Evolutionary conservation across 2,113 vertebrate species (phyloP).

Genomic region (Genyomyrus donnyi): DNA sequence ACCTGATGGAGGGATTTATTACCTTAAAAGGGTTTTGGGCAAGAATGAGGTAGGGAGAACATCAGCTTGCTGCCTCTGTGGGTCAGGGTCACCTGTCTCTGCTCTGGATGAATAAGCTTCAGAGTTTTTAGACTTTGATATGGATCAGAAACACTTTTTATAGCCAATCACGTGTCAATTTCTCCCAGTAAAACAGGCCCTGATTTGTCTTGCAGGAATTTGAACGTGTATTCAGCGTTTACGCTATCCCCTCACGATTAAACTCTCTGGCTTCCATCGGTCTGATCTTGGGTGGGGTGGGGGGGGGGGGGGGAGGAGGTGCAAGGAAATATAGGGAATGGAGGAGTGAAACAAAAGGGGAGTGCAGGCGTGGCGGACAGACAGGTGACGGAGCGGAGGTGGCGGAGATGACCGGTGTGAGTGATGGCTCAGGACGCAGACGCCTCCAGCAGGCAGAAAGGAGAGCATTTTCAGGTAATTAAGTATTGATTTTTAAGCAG

Average conservation of each 20-base stretch:
- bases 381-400: not conserved
- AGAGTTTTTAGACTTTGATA: not conserved
- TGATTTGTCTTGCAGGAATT: not conserved
- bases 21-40: not conserved
- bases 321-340: not conserved
- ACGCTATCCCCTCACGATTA: not conserved
- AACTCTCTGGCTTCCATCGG: not conserved
- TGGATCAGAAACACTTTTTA: not conserved
- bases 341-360: not conserved
- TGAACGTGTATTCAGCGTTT: not conserved
- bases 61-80: too few species aligned
- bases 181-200: not conserved
- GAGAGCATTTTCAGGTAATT: constrained; percentile 27
- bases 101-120: not conserved
- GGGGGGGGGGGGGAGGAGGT: not conserved
- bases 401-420: not conserved
- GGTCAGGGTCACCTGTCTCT: not conserved
- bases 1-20: not conserved
- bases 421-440: not conserved
- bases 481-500: constrained; percentile 31
- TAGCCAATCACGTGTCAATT: not conserved
- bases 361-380: not conserved
- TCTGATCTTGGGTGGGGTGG: not conserved
- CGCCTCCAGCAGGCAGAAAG: not conserved
- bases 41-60: not conserved